phyloP scores from a whole-genome alignment of 2,113 vertebrate genomes.

The Cinclus cinclus region DNA sequence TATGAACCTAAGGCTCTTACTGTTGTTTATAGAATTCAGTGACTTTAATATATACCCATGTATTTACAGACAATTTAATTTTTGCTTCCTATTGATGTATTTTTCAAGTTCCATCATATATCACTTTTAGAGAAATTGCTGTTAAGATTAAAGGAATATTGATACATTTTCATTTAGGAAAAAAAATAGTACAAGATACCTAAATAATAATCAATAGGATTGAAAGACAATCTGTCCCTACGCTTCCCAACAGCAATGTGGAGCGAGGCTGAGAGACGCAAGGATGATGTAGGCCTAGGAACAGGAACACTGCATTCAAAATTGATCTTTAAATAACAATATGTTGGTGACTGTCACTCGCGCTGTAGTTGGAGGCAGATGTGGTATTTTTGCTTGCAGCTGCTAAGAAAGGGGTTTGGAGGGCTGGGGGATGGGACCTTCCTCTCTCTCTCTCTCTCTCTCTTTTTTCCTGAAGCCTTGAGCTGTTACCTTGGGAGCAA shows the following conservation, averaged over 20 bases:
- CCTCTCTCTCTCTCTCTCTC: not conserved
- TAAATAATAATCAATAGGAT: slow-evolving; percentile 52
- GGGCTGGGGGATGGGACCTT: slow-evolving; percentile 60
- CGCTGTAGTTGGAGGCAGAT: slow-evolving; percentile 55
- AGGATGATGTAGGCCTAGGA: slow-evolving; percentile 26
- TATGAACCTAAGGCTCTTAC: not conserved
- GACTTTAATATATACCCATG: not conserved
- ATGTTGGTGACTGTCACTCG: slow-evolving; percentile 51
- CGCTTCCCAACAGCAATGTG: not conserved
- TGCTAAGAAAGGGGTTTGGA: slow-evolving; percentile 53
- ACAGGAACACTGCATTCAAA: not conserved
- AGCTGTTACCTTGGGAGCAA: slow-evolving; percentile 65
- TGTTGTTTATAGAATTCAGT: not conserved
- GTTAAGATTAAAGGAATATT: slow-evolving; percentile 11
- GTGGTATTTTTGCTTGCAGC: slow-evolving; percentile 60
- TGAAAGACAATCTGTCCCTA: slow-evolving; percentile 9
- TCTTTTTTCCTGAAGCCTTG: slow-evolving; percentile 45
- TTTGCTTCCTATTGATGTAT: slow-evolving; percentile 2
- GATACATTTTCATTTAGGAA: not conserved
- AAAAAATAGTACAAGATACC: not conserved
- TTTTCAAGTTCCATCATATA: slow-evolving; percentile 2
- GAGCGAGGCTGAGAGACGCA: not conserved
- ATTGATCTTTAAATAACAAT: slow-evolving; percentile 66
- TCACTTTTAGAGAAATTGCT: slow-evolving; percentile 7
- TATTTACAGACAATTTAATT: slow-evolving; percentile 21